Base-by-base conservation (phyloP, 1,140 invertebrate species). In the Drosophila sp. region DNA sequence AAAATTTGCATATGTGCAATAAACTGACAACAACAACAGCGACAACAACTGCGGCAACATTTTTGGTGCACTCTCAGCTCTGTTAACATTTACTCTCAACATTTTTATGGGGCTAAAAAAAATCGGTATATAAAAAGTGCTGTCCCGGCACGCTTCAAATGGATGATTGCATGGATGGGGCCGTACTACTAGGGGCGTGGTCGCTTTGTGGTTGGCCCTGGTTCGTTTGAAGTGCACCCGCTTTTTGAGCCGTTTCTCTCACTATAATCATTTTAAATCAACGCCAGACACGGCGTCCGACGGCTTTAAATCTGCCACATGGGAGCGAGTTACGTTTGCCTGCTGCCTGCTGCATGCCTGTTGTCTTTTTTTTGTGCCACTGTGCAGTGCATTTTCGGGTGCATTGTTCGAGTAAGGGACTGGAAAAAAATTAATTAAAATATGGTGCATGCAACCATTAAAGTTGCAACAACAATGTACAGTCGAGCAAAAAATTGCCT, bases 361-460 rank as follows among this genome's bases (percentile, higher is more conserved):
- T n/a, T n/a, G n/a, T n/a, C n/a, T n/a, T 18, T 45, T 40, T 41
- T 36, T 38, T 51, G n/a, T 27, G 32, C n/a, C 27, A 13, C 45
- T 14, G 25, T 29, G 34, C 29, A 56, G 7, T 45, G 27, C 40
- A 57, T 66, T 78, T 57, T 72, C 32, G 27, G 29, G 16, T 40
- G 40, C 25, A 63, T 59, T 77, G 53, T 62, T 57, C 43, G 14
- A 69, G 38, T 16, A 36, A 58, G 61, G 11, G 36, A 53, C 7
- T 14, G 16, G n/a, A 53, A 53, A 75, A 72, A 87, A 72, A 75
- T 84, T 81, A 86, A 81, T 86, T 81, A 86, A 84, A 84, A 87
- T 81, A 78, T 81, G 50, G 38, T 57, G 73, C 58, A 87, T 81
- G 80, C 71, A 81, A 77, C 79, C 81, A 78, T 82, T 82, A 70